These are phyloP conservation scores for Gallirallus australis DNA, from an alignment of 2,797 vertebrate genomes.

Conservation along the genomic window DNA sequence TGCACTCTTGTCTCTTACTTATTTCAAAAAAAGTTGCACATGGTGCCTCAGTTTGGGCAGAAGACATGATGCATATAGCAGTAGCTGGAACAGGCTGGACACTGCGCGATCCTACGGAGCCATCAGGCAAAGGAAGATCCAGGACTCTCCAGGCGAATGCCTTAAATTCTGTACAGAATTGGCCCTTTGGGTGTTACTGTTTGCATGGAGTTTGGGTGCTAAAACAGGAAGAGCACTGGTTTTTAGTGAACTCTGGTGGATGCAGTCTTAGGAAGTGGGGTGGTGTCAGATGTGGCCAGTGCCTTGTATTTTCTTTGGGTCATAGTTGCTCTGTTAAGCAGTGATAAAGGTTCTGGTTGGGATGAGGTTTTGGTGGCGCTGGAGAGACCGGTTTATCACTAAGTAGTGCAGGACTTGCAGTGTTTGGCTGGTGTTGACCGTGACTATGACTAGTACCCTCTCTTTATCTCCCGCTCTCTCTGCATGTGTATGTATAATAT, in stretches of 20 bases:
- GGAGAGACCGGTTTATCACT: neutral
- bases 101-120: neutral
- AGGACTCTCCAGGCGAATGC: neutral
- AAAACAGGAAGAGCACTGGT: neutral
- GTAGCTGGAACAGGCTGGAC: neutral
- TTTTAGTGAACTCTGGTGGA: neutral
- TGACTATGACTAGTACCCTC: neutral
- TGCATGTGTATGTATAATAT: neutral
- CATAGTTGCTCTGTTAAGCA: neutral
- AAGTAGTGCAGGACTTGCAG: neutral
- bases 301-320: neutral
- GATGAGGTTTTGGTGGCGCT: neutral
- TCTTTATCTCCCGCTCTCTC: neutral
- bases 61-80: neutral
- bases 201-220: neutral
- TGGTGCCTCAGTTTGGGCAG: neutral
- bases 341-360: neutral
- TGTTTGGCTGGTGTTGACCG: neutral
- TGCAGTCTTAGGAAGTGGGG: neutral
- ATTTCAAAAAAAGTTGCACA: neutral
- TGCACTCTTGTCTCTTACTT: neutral
- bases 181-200: neutral
- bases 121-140: neutral
- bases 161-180: neutral
- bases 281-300: neutral